These are phyloP conservation scores for Sciurus vulgaris DNA, from an alignment of 2,797 vertebrate genomes.

Conservation along the genomic window DNA sequence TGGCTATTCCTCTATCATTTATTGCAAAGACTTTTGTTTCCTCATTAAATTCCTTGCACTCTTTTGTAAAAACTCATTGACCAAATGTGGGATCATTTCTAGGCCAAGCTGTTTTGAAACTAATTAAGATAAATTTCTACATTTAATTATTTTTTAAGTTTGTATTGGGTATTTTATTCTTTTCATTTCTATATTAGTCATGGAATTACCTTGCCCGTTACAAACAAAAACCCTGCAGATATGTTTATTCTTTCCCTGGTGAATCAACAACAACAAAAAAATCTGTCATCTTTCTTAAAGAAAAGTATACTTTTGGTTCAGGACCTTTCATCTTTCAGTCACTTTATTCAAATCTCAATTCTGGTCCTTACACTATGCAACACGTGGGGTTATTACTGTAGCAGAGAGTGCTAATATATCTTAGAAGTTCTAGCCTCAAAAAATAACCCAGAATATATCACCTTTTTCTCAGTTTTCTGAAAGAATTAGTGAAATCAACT, in stretches of 20 bases:
- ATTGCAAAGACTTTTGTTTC: not conserved
- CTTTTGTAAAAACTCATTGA: not conserved
- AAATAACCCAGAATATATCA: not conserved
- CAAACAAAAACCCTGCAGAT: not conserved
- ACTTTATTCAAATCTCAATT: not conserved
- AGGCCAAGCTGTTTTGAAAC: not conserved
- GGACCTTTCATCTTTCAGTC: not conserved
- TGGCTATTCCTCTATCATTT: not conserved
- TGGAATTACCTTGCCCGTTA: not conserved
- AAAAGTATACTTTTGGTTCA: not conserved
- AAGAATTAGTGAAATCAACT: not conserved
- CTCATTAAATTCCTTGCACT: not conserved
- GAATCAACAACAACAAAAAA: not conserved
- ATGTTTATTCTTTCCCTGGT: not conserved
- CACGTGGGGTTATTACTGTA: not conserved
- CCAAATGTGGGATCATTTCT: not conserved
- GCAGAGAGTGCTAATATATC: not conserved
- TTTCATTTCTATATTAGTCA: not conserved
- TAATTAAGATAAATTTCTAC: not conserved
- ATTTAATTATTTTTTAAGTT: not conserved
- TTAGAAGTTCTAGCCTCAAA: not conserved
- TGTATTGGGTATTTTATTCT: not conserved
- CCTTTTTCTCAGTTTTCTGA: not conserved
- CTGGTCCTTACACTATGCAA: not conserved
- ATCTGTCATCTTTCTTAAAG: not conserved